Evolutionary conservation across 2,888 invertebrate genomes (phyloP).

Genomic region (Odontocerum albicorne): DNA sequence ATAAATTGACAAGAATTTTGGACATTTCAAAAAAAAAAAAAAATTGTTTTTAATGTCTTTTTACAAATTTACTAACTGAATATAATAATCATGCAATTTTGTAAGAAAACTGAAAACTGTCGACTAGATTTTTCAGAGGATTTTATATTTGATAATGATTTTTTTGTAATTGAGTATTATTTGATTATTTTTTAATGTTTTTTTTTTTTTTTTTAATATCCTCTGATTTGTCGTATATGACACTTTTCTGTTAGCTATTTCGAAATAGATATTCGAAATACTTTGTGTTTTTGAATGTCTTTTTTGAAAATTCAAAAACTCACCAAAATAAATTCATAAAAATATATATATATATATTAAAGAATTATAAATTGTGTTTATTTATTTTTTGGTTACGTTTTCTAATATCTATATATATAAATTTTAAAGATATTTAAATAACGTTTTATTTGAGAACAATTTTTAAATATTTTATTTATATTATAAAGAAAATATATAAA

Average conservation of each 20-base stretch:
- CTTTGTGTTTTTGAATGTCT: too few species aligned
- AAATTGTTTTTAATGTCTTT: background rate
- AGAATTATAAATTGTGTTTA: background rate
- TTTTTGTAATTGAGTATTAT: background rate
- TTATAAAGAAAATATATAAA: background rate
- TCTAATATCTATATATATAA: background rate
- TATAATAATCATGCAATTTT: background rate
- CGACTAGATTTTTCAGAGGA: background rate
- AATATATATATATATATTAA: background rate
- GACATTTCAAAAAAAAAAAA: too few species aligned
- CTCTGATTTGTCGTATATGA: too few species aligned
- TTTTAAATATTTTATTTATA: background rate
- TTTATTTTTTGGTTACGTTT: background rate
- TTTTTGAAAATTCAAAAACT: too few species aligned
- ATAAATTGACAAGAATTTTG: slow-evolving; percentile 29
- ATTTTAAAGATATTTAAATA: background rate
- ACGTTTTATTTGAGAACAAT: background rate
- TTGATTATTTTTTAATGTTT: background rate
- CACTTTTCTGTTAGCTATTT: too few species aligned
- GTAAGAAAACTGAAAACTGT: background rate
- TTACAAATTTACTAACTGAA: slow-evolving; percentile 6
- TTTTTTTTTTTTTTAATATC: too few species aligned
- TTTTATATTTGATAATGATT: background rate
- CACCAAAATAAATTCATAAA: too few species aligned
- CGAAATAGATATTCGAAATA: too few species aligned